Evolutionary conservation across 37 sponge, comb jelly and placozoan species (phyloP).

Genomic region (Haliclona indistincta): DNA sequence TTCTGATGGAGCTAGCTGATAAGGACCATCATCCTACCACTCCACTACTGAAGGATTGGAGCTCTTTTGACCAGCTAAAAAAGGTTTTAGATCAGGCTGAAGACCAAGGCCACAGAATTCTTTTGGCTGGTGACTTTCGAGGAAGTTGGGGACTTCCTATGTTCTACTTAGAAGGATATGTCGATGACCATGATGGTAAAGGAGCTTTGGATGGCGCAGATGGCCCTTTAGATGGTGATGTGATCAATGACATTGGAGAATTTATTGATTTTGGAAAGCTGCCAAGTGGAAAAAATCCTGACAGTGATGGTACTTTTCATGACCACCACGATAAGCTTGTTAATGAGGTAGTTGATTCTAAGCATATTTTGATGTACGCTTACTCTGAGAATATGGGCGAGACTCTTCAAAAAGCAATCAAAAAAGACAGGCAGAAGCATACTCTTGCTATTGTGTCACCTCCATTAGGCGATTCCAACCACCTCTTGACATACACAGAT

Average conservation of each 20-base stretch:
- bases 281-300: slow-evolving; percentile 20
- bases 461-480: too few species aligned
- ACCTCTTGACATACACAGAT: too few species aligned
- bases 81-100: slow-evolving; percentile 10
- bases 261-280: slow-evolving; percentile 10
- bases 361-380: slow-evolving; percentile 15
- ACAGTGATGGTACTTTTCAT: slow-evolving; percentile 14
- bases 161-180: slow-evolving; percentile 37
- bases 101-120: neutral
- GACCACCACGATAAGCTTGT: slow-evolving; percentile 5
- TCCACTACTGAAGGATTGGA: slow-evolving; percentile 29
- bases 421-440: neutral
- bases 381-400: slow-evolving; percentile 42
- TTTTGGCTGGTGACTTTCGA: slow-evolving; percentile 20
- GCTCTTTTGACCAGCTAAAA: too few species aligned
- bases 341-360: neutral
- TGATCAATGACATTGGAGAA: slow-evolving; percentile 17
- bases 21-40: too few species aligned
- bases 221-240: slow-evolving; percentile 12
- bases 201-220: slow-evolving; percentile 19
- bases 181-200: slow-evolving; percentile 5
- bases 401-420: slow-evolving; percentile 2
- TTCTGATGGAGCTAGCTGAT: slow-evolving; percentile 30
- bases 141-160: slow-evolving; percentile 32
- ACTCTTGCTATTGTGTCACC: slow-evolving; percentile 21